Evolutionary conservation across 2,888 invertebrate genomes (phyloP).

Genomic region (Leuctra nigra): DNA sequence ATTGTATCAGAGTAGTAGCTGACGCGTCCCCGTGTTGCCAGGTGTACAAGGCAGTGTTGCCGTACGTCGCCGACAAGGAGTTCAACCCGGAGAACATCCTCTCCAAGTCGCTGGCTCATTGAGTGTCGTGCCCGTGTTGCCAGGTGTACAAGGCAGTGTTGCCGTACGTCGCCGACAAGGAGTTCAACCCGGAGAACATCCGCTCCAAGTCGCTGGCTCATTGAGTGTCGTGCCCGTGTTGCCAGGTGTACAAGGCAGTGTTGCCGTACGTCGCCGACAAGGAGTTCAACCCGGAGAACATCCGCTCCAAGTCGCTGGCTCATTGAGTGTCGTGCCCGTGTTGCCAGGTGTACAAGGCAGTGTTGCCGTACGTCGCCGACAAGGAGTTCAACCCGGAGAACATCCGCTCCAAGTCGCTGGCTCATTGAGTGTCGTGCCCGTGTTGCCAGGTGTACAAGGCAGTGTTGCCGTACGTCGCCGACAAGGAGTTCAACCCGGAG

Average conservation of each 20-base stretch:
- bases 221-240: no score
- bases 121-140: no score
- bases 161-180: slow-evolving; percentile 55
- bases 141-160: neutral
- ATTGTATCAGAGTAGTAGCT: no score
- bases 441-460: slow-evolving; percentile 4
- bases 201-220: slow-evolving; percentile 80
- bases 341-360: slow-evolving; percentile 1
- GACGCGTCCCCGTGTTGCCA: no score
- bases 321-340: no score
- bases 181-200: slow-evolving; percentile 80
- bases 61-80: slow-evolving; percentile 60
- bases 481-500: slow-evolving; percentile 77
- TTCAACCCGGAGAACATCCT: slow-evolving; percentile 79
- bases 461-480: slow-evolving; percentile 44
- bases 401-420: slow-evolving; percentile 77
- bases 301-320: slow-evolving; percentile 81
- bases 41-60: neutral
- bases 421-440: no score
- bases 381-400: slow-evolving; percentile 80
- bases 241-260: neutral
- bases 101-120: slow-evolving; percentile 83
- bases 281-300: slow-evolving; percentile 79
- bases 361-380: slow-evolving; percentile 47
- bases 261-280: slow-evolving; percentile 51